A percentile compares a stretch with the other conserved stretches of the same genome.
Evolutionary conservation across 2,797 vertebrate species (phyloP).

Genomic region (Gallinago nigripennis): DNA sequence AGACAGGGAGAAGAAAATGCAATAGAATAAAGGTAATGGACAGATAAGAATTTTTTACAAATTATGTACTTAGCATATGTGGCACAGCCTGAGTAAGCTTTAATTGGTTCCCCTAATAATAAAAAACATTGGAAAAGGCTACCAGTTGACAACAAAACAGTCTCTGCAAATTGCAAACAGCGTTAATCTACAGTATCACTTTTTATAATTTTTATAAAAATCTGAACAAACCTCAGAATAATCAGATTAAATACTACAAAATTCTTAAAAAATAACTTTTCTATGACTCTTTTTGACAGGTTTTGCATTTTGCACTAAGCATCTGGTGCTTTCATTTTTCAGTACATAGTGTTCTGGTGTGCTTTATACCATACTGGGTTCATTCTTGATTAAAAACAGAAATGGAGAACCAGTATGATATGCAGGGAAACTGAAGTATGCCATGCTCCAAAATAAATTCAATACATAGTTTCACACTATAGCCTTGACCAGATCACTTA

Average conservation of each 20-base stretch:
- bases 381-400: constrained; percentile 51
- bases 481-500: not conserved
- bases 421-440: not conserved
- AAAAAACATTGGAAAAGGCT: constrained; percentile 41
- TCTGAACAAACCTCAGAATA: not conserved
- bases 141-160: constrained; percentile 58
- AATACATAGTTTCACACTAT: not conserved
- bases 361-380: constrained; percentile 36
- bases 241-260: constrained; percentile 43
- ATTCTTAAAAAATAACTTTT: constrained; percentile 59
- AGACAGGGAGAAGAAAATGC: constrained; percentile 35
- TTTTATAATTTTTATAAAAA: constrained; percentile 61
- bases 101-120: constrained; percentile 72
- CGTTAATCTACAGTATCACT: constrained; percentile 5
- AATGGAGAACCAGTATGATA: constrained; percentile 25
- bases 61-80: constrained; percentile 62
- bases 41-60: constrained; percentile 68
- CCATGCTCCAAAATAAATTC: not conserved
- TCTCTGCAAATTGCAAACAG: constrained; percentile 54
- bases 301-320: constrained; percentile 73
- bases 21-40: constrained; percentile 56
- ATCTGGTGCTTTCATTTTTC: constrained; percentile 69
- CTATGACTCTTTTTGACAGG: constrained; percentile 50
- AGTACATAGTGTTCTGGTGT: constrained; percentile 43
- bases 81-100: constrained; percentile 31